phyloP scores from a whole-genome alignment of 2,797 vertebrate genomes.

The Zalophus californianus region DNA sequence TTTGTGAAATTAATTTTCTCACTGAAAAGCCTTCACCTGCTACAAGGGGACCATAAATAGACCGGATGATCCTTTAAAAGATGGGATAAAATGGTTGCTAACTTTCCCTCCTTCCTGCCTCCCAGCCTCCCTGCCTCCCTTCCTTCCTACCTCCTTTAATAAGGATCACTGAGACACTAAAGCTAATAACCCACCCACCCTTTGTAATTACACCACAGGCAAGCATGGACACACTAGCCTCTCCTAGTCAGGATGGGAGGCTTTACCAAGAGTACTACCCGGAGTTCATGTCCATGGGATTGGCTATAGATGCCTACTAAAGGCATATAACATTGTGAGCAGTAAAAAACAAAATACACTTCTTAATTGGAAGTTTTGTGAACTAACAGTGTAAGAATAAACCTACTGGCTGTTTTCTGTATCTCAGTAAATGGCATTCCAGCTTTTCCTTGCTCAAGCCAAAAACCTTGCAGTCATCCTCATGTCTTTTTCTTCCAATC shows the following conservation, averaged over 20 bases:
- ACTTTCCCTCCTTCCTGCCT: not conserved
- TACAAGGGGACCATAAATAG: not conserved
- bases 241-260: not conserved
- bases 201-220: not conserved
- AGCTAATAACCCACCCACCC: not conserved
- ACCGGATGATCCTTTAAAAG: not conserved
- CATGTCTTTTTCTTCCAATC: not conserved
- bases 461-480: not conserved
- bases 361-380: not conserved
- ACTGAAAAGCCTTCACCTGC: not conserved
- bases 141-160: not conserved
- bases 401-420: not conserved
- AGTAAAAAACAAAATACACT: not conserved
- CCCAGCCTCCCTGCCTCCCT: not conserved
- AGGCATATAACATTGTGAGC: not conserved
- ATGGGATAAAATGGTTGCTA: not conserved
- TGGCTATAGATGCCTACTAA: not conserved
- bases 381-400: not conserved
- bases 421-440: not conserved
- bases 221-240: not conserved
- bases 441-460: not conserved
- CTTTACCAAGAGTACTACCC: not conserved
- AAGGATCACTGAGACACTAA: not conserved
- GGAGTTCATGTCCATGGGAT: not conserved
- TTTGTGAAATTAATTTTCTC: not conserved